Evolutionary conservation across 2,113 vertebrate species (phyloP).

Genomic region (Thymallus thymallus): DNA sequence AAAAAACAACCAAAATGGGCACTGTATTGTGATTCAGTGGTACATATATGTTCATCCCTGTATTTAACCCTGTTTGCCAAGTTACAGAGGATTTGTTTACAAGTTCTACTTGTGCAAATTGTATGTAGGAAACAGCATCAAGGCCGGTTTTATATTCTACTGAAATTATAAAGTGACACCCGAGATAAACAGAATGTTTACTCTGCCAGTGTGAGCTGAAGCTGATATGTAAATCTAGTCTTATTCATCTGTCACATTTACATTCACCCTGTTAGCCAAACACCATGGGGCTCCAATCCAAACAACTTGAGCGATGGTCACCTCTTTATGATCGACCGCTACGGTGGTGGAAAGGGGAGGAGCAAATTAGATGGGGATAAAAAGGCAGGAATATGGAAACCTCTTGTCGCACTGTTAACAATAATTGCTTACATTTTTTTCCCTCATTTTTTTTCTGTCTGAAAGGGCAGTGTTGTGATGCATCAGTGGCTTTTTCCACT

Average conservation of each 20-base stretch:
- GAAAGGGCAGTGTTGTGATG: conserved; percentile 63
- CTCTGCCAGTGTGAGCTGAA: conserved; percentile 81
- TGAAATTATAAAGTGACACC: conserved; percentile 87
- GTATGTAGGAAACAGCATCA: conserved; percentile 26
- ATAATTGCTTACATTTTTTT: conserved; percentile 74
- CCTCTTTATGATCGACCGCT: conserved; percentile 78
- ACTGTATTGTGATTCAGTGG: no score
- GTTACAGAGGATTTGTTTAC: conserved; percentile 7
- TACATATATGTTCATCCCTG: neutral
- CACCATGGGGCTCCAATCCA: conserved; percentile 81
- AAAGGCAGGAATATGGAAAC: conserved; percentile 48
- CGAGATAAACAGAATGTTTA: conserved; percentile 93
- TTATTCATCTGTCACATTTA: conserved; percentile 85
- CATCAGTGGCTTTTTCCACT: conserved; percentile 60
- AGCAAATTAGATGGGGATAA: conserved; percentile 82
- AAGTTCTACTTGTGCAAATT: conserved; percentile 18
- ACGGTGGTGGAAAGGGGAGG: conserved; percentile 69
- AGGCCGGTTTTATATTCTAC: conserved; percentile 86
- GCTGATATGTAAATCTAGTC: conserved; percentile 91
- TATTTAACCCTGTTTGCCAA: neutral
- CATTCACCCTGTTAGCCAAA: conserved; percentile 86
- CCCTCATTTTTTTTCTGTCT: conserved; percentile 29
- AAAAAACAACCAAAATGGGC: no score
- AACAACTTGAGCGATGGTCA: conserved; percentile 86
- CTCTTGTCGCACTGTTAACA: conserved; percentile 65